Base-by-base conservation (phyloP, 2,797 vertebrate genomes). In the Poecilia velifera region DNA sequence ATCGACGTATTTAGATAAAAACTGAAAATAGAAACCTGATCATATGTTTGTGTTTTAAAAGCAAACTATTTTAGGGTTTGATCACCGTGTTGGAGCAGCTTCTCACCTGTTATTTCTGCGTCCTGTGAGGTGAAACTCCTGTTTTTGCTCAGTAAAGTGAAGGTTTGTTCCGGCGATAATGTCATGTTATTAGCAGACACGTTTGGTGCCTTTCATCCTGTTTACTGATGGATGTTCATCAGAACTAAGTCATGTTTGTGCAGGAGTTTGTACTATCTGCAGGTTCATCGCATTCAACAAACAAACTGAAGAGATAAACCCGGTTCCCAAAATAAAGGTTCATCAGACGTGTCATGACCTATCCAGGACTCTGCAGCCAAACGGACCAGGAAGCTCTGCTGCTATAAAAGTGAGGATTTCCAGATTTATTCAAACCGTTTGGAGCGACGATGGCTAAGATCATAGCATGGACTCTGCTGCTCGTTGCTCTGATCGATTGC, bases 381-480 rank as follows among this genome's bases (percentile, higher is more conserved):
- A 0, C 77, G 55, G 64, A 73, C 1, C 1, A 18, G 7, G 28
- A 72, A 70, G 4, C 0, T 47, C n/a, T 39, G 34, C 9, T 59
- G 62, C 45, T 87, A 86, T 91, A 89, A 76, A 90, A 78, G 3
- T 10, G 41, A 59, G 0, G 12, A 46, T 8, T 28, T 8, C 47
- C 0, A 64, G 59, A 59, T 31, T 28, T 6, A 59, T 59, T 31
- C 14, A 25, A 83, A 41, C 0, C 31, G 55, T 62, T 20, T 12
- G 2, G 20, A 3, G 31, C 31, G 31, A 72, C 34, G 82, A 95
- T 95, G 95, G 85, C 88, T 64, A 91, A 81, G 80, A 77, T 89
- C 28, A 9, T 82, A 6, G 71, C 14, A 14, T 72, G 89, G 47
- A 36, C 75, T 28, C 16, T 94, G 28, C 66, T 93, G 76, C 36